Evolutionary conservation across 1,140 invertebrate species (phyloP).

Genomic region (Drosophila sp.): DNA sequence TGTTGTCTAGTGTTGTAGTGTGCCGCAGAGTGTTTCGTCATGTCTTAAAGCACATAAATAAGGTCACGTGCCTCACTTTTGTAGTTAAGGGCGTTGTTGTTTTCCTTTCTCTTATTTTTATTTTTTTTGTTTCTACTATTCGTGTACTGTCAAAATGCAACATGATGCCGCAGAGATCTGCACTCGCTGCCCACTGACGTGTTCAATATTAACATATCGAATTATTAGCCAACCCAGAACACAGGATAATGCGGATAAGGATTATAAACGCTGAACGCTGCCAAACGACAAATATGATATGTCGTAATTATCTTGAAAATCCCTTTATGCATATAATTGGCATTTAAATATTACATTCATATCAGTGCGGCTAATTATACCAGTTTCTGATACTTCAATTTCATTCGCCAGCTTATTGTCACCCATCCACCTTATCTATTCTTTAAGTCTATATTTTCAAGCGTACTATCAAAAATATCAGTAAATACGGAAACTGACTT

Average conservation of each 20-base stretch:
- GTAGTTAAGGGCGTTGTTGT: conserved; percentile 38
- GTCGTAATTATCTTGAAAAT: conserved; percentile 76
- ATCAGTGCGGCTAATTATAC: conserved; percentile 56
- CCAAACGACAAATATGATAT: conserved; percentile 48
- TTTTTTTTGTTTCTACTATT: conserved; percentile 10
- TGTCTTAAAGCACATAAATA: conserved; percentile 81
- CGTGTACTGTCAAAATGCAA: conserved; percentile 49
- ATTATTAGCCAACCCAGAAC: conserved; percentile 83
- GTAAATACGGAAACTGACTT: too few species aligned
- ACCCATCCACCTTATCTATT: conserved; percentile 33
- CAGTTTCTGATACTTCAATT: conserved; percentile 61
- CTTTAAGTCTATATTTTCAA: conserved; percentile 5
- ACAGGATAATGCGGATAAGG: conserved; percentile 79
- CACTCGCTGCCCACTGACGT: conserved; percentile 49
- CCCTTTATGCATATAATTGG: conserved; percentile 79
- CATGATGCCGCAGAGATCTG: conserved; percentile 53
- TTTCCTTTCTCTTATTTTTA: too few species aligned
- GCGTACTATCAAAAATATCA: too few species aligned
- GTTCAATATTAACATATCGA: conserved; percentile 80
- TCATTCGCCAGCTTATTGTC: conserved; percentile 66
- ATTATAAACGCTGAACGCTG: conserved; percentile 41
- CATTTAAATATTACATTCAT: conserved; percentile 64
- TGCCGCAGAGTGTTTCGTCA: conserved; percentile 61
- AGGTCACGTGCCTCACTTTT: conserved; percentile 77
- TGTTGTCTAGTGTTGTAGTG: conserved; percentile 45